Conservation (phyloP, 2,888 invertebrate species). For the Apantesis nais region DNA sequence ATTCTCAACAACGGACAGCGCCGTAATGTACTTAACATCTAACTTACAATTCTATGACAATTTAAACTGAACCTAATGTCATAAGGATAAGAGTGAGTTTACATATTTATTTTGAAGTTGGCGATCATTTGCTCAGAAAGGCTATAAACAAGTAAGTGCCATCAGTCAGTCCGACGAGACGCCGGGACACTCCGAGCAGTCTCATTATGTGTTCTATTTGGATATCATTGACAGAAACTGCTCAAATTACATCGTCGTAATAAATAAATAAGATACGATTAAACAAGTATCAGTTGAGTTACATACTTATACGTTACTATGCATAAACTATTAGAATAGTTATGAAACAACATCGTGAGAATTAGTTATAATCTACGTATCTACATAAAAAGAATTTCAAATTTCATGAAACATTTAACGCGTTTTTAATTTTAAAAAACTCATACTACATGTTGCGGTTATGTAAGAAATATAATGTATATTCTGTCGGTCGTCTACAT, state of each 20-base stretch:
- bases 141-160: conserved; percentile 9
- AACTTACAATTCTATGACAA: conserved; percentile 16
- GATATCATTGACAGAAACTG: background rate
- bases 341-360: background rate
- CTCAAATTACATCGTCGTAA: background rate
- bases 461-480: too few relatives aligned
- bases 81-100: conserved; percentile 12
- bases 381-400: background rate
- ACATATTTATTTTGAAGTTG: background rate
- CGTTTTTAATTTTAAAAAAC: background rate
- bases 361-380: background rate
- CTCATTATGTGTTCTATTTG: background rate
- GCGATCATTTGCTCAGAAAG: background rate
- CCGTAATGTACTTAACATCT: conserved; percentile 42
- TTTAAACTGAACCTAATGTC: conserved; percentile 4
- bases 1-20: conserved; percentile 36
- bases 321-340: background rate
- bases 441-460: too few relatives aligned
- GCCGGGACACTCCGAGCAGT: conserved; percentile 3
- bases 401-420: background rate
- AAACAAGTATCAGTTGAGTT: background rate
- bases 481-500: too few relatives aligned
- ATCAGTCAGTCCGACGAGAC: conserved; percentile 1
- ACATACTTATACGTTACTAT: background rate
- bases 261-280: background rate